Base-by-base conservation (phyloP, 1,140 invertebrate species). In the Eurosta solidaginis region DNA sequence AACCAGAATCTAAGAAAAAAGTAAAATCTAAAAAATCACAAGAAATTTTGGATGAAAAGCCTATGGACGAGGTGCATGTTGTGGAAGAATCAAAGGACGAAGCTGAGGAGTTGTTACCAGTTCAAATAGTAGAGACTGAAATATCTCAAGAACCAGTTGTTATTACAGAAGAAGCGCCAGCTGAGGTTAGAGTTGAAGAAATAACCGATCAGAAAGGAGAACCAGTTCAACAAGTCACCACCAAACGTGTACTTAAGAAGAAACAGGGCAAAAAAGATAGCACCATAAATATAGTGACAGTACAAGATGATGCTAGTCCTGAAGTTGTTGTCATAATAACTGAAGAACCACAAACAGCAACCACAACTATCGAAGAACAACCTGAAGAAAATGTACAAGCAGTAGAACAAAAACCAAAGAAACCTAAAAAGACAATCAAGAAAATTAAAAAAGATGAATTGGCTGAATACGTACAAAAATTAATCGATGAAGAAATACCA, bases 221-320 rank as follows among this genome's bases (percentile, higher is more conserved):
- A 25, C 83, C 84, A 14, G 78, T 83, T 45, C 81, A 80, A 81
- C 87, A 87, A 63, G 87, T 84, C 54, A 86, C 83, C 27, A 88
- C 85, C 3, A 89, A 88, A 78, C 81, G 88, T 9, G 78, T 86
- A 3, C 81, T 89, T 9, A 89, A 88, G 79, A 89, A 88, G 54
- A 84, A 87, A 52, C 82, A 82, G 2, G 81, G 82, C 1, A 88
- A 85, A 78, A 87, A 90, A 29, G 87, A 91, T 14, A 89, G 79
- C 7, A 86, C 81, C 0, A 81, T 80, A 29, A 81, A 86, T 74
- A 89, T 89, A 0, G 86, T 88, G 10, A 87, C 86, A n/a, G 85
- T 88, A 77, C 81, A 88, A 79, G 86, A 83, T 77, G 88, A 87
- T 40, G 84, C 82, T 25, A 85, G 83, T 68, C 87, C 86, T 74